Evolutionary conservation across 2,888 invertebrate genomes (phyloP), one percentile per base, ranked within the genome.

Genomic region (Xestia rhomboidea): DNA sequence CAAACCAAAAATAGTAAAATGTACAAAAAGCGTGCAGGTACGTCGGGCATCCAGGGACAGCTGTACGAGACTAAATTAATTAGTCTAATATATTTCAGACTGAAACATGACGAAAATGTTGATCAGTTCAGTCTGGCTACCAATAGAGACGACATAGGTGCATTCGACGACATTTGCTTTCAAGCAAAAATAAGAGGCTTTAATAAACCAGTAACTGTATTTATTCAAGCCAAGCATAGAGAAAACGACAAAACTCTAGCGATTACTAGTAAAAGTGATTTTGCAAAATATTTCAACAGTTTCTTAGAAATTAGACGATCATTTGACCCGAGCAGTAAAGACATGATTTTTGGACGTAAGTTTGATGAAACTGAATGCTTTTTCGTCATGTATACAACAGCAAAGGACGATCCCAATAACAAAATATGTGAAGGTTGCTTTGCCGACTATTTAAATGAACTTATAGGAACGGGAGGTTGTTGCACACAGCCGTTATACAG

Each of bases 61-160:
- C 69, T 88, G 0, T 88, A 86, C 24, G 87, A 88, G 60, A 87
- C 84, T 1, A 88, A 89, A 73, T 71, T 89, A 21, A 69, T 85
- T 6, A 85, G 84, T 27, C 70, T 88, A 15, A 75, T 88, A 44
- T 49, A 82, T 46, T 88, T 85, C 15, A 81, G 86, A 78, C 44
- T 80, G 13, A 44, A 66, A 10, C 68, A 79, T n/a, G 74, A 87
- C 38, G 38, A 73, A 7, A 44, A 34, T 27, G 27, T 88, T 27
- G 57, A 78, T 21, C 66, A 85, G 7, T 89, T 89, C 41, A 76
- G 77, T 68, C 73, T 89, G 34, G 87, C 83, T 0, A 80, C 87
- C 2, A 89, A 89, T 49, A 79, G 84, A 63, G 83, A 83, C 44
- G 77, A 82, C 8, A 49, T 85, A n/a, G 89, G 87, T 0, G 84